Conservation (phyloP, 2,797 vertebrate genomes). For the Sebastes jordani region DNA sequence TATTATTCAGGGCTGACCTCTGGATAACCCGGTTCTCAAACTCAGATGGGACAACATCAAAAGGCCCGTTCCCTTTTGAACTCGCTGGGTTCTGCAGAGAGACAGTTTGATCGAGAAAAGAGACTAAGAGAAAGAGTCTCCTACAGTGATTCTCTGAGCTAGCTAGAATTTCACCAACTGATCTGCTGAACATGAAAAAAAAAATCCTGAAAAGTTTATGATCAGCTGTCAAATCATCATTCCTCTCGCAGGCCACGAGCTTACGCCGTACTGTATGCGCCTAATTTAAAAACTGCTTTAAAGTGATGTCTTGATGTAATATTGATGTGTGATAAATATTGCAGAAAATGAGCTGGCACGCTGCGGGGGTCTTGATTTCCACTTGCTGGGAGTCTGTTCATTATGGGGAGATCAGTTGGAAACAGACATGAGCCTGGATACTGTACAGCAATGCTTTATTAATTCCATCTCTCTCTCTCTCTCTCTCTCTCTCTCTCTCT, state of each 20-base stretch:
- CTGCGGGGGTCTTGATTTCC: constrained; percentile 60
- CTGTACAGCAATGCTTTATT: constrained; percentile 55
- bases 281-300: constrained; percentile 63
- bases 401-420: constrained; percentile 78
- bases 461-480: constrained; percentile 19
- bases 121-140: constrained; percentile 29
- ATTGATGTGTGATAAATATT: constrained; percentile 79
- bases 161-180: constrained; percentile 51
- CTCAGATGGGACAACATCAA: constrained; percentile 80
- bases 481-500: not conserved
- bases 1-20: constrained; percentile 79
- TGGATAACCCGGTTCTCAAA: constrained; percentile 75
- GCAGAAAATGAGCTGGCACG: constrained; percentile 57
- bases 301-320: constrained; percentile 71
- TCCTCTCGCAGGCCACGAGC: constrained; percentile 18
- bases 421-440: constrained; percentile 70
- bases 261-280: constrained; percentile 30
- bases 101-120: constrained; percentile 29
- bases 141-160: constrained; percentile 16
- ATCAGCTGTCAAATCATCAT: constrained; percentile 53
- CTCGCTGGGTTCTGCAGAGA: constrained; percentile 68
- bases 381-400: constrained; percentile 62
- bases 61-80: constrained; percentile 78
- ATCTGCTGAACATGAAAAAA: constrained; percentile 12
- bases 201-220: constrained; percentile 55